Conservation (phyloP, 2,113 vertebrate species). For the Python bivittatus region DNA sequence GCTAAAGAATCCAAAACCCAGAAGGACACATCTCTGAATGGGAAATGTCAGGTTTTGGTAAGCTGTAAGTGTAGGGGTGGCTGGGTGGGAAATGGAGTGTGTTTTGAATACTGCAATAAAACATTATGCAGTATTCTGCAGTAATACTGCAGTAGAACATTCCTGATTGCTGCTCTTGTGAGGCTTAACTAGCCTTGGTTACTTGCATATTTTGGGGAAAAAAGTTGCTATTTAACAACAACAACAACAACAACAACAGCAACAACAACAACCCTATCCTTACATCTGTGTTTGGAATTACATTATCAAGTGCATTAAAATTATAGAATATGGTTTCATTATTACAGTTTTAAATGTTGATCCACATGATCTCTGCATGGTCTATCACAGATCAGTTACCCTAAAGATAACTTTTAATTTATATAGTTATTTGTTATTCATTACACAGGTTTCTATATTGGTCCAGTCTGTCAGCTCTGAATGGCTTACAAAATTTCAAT, state of each 20-base stretch:
- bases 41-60: neutral
- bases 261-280: too few species aligned
- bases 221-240: neutral
- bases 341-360: neutral
- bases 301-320: too few species aligned
- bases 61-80: neutral
- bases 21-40: neutral
- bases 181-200: neutral
- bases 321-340: neutral
- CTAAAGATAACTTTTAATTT: neutral
- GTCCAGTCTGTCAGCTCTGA: neutral
- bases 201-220: neutral
- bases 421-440: neutral
- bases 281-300: too few species aligned
- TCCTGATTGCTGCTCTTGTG: neutral
- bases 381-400: neutral
- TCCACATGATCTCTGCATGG: neutral
- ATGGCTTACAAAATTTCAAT: neutral
- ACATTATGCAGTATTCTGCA: too few species aligned
- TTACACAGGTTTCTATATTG: neutral
- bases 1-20: neutral
- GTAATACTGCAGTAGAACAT: neutral
- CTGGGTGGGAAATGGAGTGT: neutral
- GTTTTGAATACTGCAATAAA: neutral
- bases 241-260: too few species aligned